These are phyloP conservation scores for Carlito syrichta DNA, from an alignment of 2,113 vertebrate species.

Conservation along the genomic window DNA sequence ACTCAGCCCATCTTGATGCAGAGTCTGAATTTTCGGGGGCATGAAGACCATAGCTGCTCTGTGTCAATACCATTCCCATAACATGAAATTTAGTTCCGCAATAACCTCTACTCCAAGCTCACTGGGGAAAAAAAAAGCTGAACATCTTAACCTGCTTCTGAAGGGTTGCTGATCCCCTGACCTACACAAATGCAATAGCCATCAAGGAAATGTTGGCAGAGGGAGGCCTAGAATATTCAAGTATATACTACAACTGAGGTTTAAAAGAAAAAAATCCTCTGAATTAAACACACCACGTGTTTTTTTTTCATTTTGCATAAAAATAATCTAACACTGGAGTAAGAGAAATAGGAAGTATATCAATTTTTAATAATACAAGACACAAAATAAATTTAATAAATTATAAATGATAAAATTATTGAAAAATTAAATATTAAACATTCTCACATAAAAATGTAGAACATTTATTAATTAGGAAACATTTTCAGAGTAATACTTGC, in stretches of 20 bases:
- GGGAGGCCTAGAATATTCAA: background rate
- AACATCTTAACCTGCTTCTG: background rate
- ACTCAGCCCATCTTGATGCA: background rate
- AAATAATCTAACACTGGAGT: conserved; percentile 68
- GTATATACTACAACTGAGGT: background rate
- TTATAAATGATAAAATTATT: conserved; percentile 81
- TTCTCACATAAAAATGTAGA: conserved; percentile 76
- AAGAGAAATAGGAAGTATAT: conserved; percentile 74
- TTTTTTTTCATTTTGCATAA: conserved; percentile 59
- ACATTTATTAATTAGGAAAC: conserved; percentile 75
- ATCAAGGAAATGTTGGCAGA: background rate
- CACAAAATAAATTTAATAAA: conserved; percentile 80
- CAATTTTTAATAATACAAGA: conserved; percentile 80
- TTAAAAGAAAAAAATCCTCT: conserved; percentile 11
- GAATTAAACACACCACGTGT: conserved; percentile 39
- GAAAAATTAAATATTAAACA: conserved; percentile 82
- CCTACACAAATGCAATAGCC: background rate
- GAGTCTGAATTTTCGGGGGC: background rate
- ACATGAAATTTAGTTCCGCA: background rate
- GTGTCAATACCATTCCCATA: background rate
- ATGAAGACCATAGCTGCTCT: background rate
- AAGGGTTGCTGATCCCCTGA: background rate
- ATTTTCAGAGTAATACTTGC: conserved; percentile 69
- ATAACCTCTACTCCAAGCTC: background rate
- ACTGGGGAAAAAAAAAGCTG: background rate